Percentiles rank a stretch among this genome's conserved stretches.
These are phyloP conservation scores for Calephelis perditalis DNA, from an alignment of 2,888 invertebrate species.

Conservation along the genomic window DNA sequence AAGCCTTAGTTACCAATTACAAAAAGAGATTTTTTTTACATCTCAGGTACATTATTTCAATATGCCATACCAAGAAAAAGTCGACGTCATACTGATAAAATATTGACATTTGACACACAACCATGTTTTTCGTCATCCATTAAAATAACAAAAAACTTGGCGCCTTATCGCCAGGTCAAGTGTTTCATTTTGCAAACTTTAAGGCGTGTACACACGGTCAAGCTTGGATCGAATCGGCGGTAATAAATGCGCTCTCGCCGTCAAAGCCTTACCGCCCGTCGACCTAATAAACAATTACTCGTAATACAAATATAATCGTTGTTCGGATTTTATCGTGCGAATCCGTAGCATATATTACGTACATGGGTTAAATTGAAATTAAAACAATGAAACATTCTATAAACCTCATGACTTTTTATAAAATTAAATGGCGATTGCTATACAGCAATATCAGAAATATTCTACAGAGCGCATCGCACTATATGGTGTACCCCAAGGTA, in stretches of 20 bases:
- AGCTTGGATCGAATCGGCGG: conserved; percentile 5
- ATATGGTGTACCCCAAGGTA: too few relatives aligned
- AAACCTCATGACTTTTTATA: not conserved
- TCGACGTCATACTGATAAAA: too few relatives aligned
- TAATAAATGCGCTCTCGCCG: not conserved
- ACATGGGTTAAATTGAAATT: conserved; percentile 7
- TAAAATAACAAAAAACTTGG: conserved; percentile 4
- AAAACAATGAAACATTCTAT: conserved; percentile 3
- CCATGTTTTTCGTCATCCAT: conserved; percentile 2
- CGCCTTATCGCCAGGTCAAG: conserved; percentile 9
- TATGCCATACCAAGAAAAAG: too few relatives aligned
- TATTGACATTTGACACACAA: not conserved
- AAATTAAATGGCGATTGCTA: too few relatives aligned
- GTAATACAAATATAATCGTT: conserved; percentile 10
- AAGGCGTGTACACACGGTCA: conserved; percentile 1
- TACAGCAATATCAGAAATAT: too few relatives aligned
- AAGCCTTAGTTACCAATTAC: too few relatives aligned
- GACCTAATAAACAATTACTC: conserved; percentile 9
- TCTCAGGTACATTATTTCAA: too few relatives aligned
- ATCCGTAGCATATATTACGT: not conserved
- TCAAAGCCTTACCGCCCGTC: not conserved
- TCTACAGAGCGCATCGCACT: too few relatives aligned
- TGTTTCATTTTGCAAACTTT: conserved; percentile 8
- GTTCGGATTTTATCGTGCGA: conserved; percentile 9
- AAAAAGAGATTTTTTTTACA: too few relatives aligned